These are phyloP conservation scores for Hipparchia sbordonii DNA, from an alignment of 2,888 invertebrate species.

Conservation along the genomic window DNA sequence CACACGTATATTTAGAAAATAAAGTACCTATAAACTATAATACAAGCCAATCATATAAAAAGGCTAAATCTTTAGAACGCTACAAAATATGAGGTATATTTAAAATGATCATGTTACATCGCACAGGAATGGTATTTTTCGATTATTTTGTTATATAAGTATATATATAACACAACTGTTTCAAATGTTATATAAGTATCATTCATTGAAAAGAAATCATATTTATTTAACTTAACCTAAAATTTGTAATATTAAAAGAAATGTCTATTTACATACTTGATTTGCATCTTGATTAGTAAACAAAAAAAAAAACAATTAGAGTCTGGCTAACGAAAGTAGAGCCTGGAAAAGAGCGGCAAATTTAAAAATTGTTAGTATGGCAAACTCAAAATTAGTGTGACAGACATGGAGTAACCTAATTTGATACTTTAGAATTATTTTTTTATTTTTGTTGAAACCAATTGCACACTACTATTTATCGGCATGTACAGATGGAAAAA, in stretches of 20 bases:
- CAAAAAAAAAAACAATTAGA: not conserved
- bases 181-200: conserved; percentile 5
- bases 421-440: too few species aligned
- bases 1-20: not conserved
- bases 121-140: conserved; percentile 23
- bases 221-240: not conserved
- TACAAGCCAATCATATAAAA: conserved; percentile 58
- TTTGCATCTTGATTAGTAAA: not conserved
- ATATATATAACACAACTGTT: conserved; percentile 18
- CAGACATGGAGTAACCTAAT: too few species aligned
- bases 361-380: too few species aligned
- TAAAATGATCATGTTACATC: conserved; percentile 26
- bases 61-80: conserved; percentile 57
- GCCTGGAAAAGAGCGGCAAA: too few species aligned
- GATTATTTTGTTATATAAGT: not conserved
- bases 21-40: conserved; percentile 42
- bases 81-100: conserved; percentile 80
- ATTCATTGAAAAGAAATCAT: not conserved
- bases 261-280: too few species aligned
- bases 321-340: too few species aligned
- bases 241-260: too few species aligned
- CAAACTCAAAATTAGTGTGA: too few species aligned
- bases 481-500: too few species aligned
- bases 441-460: too few species aligned
- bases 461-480: too few species aligned